Base-by-base conservation (phyloP, 1,140 invertebrate species). In the Mya arenaria region DNA sequence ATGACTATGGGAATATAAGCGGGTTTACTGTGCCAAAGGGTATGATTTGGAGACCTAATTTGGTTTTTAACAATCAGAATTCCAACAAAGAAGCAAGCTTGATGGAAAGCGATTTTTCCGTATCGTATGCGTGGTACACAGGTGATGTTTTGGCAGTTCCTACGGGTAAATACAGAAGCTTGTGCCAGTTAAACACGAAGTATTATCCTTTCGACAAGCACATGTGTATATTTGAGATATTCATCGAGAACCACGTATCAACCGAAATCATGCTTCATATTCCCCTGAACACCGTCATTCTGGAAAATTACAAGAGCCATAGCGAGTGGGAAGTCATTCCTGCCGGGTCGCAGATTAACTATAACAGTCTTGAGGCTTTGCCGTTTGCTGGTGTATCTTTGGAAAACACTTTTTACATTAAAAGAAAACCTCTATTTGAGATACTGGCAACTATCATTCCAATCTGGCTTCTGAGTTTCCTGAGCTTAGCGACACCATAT, bases 121-220 rank as follows among this genome's bases (percentile, higher is more conserved):
- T 55, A 5, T 32, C 69, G 4, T 72, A 55, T 44, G 32, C 41
- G 23, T 25, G 2, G 4, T 36, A 56, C 44, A 0, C 34, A 13
- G 69, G 69, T 10, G 0, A 10, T 1, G 48, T 58, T 23, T 3
- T n/a, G 10, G 36, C 58, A 55, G 3, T 72, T 23, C 32, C 52
- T 6, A 55, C n/a, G 19, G 69, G 69, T 23, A 72, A 36, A 13
- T 56, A n/a, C 30, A 8, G 19, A 4, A 72, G 48, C 28, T 56
- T 10, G 58, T 72, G 69, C 17, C 3, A 36, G 3, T 32, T 72
- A 4, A 55, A 72, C 39, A 37, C 69, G 5, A 55, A 17, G 30
- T 37, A 56, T 19, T 72, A 58, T 30, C 52, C 69, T 1, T 72
- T 72, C 25, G 69, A 72, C 25, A 55, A 32, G 2, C 69, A 72